phyloP scores from a whole-genome alignment of 2,888 invertebrate species.

The Spatulosminthurus flaviceps region DNA sequence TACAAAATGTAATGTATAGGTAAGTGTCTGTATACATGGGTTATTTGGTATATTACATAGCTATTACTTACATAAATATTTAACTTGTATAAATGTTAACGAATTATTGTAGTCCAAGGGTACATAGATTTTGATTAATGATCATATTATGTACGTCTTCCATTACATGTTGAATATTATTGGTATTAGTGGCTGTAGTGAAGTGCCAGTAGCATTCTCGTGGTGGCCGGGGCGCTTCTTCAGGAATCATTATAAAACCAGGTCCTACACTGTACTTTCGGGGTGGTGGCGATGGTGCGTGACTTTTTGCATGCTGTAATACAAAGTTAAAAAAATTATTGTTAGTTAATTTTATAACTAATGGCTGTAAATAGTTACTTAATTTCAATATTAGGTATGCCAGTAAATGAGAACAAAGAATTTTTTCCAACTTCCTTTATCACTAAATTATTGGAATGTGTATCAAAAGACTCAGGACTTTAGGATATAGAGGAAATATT shows the following conservation, averaged over 20 bases:
- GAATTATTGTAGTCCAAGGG: slow-evolving; percentile 33
- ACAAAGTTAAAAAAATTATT: slow-evolving; percentile 6
- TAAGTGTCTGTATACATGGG: not conserved
- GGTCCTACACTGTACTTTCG: slow-evolving; percentile 53
- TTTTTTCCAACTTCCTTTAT: too few relatives aligned
- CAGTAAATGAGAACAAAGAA: too few relatives aligned
- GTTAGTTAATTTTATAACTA: too few relatives aligned
- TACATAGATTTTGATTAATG: slow-evolving; percentile 49
- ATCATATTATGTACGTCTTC: slow-evolving; percentile 65
- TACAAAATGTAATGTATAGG: slow-evolving; percentile 15
- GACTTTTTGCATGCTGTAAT: slow-evolving; percentile 51
- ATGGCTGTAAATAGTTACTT: too few relatives aligned
- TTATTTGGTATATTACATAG: not conserved
- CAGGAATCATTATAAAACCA: slow-evolving; percentile 50
- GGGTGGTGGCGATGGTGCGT: slow-evolving; percentile 43
- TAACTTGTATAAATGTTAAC: not conserved
- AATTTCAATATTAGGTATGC: too few relatives aligned
- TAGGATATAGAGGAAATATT: too few relatives aligned
- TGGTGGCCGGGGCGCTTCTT: slow-evolving; percentile 32
- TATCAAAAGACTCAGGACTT: too few relatives aligned
- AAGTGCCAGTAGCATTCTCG: slow-evolving; percentile 73
- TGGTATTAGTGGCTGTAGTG: slow-evolving; percentile 79
- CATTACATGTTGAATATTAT: slow-evolving; percentile 78
- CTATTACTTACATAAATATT: not conserved
- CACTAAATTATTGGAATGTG: too few relatives aligned